These are phyloP conservation scores for Eugnorisma glareosa DNA, from an alignment of 2,888 invertebrate species.

Conservation along the genomic window DNA sequence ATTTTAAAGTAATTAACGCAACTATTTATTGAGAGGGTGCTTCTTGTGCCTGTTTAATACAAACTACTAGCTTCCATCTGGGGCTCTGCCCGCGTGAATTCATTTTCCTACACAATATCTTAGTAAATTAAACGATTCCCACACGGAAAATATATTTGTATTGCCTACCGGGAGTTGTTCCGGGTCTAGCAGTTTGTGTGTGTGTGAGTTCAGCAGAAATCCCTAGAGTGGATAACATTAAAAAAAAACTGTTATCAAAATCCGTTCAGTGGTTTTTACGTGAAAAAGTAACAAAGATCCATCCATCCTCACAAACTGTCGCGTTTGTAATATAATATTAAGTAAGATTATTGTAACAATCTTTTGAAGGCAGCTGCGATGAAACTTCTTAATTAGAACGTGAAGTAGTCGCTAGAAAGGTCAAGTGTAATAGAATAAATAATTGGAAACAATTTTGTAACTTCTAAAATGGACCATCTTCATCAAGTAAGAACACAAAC, in stretches of 20 bases:
- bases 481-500: not conserved
- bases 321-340: not conserved
- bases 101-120: not conserved
- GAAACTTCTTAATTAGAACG: not conserved
- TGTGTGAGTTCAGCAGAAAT: too few relatives aligned
- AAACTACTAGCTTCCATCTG: conserved; percentile 1
- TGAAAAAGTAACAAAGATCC: too few relatives aligned
- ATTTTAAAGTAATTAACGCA: conserved; percentile 44
- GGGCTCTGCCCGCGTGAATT: not conserved
- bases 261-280: not conserved
- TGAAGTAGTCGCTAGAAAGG: not conserved
- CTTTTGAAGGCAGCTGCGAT: not conserved
- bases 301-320: not conserved
- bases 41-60: conserved; percentile 24
- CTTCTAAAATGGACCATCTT: not conserved
- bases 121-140: not conserved
- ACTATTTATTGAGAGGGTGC: conserved; percentile 31
- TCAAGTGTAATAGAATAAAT: not conserved
- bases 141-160: too few relatives aligned
- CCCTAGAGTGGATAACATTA: too few relatives aligned
- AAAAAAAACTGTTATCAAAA: not conserved
- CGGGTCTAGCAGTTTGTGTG: too few relatives aligned
- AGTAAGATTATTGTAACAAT: not conserved
- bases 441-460: not conserved
- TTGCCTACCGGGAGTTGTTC: too few relatives aligned